Conservation (phyloP, 1,140 invertebrate species). For the Lasioglossum albipes region DNA sequence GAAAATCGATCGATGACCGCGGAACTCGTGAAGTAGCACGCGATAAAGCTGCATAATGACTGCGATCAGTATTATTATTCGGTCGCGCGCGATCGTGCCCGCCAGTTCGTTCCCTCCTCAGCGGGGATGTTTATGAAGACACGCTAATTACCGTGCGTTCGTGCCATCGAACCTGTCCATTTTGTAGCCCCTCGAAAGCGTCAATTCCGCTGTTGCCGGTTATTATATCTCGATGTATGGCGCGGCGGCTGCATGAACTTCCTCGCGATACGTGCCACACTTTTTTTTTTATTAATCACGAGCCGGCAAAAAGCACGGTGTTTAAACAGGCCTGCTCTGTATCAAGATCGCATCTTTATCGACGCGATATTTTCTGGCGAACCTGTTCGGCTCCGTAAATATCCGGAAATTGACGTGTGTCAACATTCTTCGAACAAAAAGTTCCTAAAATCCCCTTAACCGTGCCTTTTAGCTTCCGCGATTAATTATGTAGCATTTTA, state of each 20-base stretch:
- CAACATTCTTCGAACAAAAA: no score
- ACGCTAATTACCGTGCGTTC: slow-evolving; percentile 28
- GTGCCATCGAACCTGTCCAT: neutral
- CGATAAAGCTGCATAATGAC: slow-evolving; percentile 33
- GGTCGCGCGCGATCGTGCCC: slow-evolving; percentile 6
- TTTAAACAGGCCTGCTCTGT: no score
- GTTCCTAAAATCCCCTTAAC: no score
- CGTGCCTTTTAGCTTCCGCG: no score
- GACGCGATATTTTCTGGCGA: neutral
- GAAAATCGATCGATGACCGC: slow-evolving; percentile 5
- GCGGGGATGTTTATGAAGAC: slow-evolving; percentile 25
- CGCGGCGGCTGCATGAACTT: neutral
- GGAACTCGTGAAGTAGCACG: slow-evolving; percentile 24
- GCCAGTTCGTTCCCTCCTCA: neutral
- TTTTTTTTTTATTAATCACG: neutral
- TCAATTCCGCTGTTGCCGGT: slow-evolving; percentile 19
- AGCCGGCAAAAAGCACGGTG: neutral
- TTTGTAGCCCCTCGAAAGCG: neutral
- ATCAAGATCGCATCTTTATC: neutral
- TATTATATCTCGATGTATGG: slow-evolving; percentile 11
- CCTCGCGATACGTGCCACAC: neutral
- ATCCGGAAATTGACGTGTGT: no score
- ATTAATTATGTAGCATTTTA: no score
- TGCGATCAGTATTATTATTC: slow-evolving; percentile 39
- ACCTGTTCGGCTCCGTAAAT: neutral